These are phyloP conservation scores for Yoshiicerus persimilis DNA, from an alignment of 1,140 invertebrate species.

Conservation along the genomic window DNA sequence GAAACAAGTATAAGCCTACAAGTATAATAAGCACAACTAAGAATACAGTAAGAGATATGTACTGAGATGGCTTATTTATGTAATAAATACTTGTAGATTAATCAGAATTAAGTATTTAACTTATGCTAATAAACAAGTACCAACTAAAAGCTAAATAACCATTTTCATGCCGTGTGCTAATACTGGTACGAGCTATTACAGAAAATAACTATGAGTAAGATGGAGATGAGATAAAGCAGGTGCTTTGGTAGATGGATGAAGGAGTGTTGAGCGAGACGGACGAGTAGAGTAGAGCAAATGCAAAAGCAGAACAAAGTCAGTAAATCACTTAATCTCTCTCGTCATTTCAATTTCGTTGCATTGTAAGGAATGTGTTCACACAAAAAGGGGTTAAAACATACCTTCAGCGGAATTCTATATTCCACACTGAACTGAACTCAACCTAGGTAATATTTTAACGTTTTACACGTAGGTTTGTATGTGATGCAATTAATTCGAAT, in stretches of 20 bases:
- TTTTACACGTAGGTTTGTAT: not conserved
- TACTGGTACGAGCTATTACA: not conserved
- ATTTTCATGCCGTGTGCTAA: not conserved
- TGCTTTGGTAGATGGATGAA: not conserved
- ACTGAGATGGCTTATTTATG: not conserved
- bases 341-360: not conserved
- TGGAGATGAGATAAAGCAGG: not conserved
- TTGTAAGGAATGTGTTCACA: not conserved
- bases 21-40: too few relatives aligned
- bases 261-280: not conserved
- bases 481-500: not conserved
- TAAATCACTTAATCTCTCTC: slow-evolving; percentile 20
- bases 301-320: not conserved
- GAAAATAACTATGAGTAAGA: not conserved
- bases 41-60: not conserved
- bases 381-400: not conserved
- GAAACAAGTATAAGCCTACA: not conserved
- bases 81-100: not conserved
- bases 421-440: not conserved
- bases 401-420: not conserved
- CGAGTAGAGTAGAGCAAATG: not conserved
- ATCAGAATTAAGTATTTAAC: not conserved
- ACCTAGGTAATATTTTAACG: not conserved
- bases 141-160: not conserved
- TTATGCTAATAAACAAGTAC: not conserved